Conservation (phyloP, 2,888 invertebrate genomes). For the Rhyacophila evoluta region DNA sequence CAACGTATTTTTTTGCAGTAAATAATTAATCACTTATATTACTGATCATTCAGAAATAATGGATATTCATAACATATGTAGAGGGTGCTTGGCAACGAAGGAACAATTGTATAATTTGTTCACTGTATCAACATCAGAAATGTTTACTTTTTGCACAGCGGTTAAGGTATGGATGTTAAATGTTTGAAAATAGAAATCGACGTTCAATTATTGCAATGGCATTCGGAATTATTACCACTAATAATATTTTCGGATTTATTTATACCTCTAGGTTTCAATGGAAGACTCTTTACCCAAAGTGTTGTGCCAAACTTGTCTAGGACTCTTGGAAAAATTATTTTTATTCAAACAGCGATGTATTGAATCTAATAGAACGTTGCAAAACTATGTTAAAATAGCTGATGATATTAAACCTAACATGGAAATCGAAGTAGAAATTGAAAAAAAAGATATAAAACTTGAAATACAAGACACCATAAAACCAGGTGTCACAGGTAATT, state of each 20-base stretch:
- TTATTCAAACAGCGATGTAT: slow-evolving; percentile 65
- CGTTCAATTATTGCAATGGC: too few relatives aligned
- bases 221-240: too few relatives aligned
- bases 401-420: slow-evolving; percentile 11
- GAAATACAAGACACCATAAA: slow-evolving; percentile 56
- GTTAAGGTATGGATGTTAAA: slow-evolving; percentile 63
- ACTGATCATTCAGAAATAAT: slow-evolving; percentile 4
- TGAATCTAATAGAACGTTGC: slow-evolving; percentile 57
- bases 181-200: too few relatives aligned
- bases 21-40: neutral
- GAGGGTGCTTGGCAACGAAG: slow-evolving; percentile 62
- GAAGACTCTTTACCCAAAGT: slow-evolving; percentile 62
- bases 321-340: slow-evolving; percentile 60
- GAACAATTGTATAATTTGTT: slow-evolving; percentile 61
- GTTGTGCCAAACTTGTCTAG: slow-evolving; percentile 63
- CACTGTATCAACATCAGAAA: slow-evolving; percentile 62
- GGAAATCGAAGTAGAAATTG: neutral
- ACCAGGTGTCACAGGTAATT: neutral
- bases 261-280: slow-evolving; percentile 58
- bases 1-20: neutral
- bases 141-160: slow-evolving; percentile 65
- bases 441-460: slow-evolving; percentile 26
- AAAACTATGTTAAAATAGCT: neutral
- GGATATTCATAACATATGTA: slow-evolving; percentile 58
- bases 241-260: neutral